Conservation (phyloP, 2,113 vertebrate species). For the Pica pica region DNA sequence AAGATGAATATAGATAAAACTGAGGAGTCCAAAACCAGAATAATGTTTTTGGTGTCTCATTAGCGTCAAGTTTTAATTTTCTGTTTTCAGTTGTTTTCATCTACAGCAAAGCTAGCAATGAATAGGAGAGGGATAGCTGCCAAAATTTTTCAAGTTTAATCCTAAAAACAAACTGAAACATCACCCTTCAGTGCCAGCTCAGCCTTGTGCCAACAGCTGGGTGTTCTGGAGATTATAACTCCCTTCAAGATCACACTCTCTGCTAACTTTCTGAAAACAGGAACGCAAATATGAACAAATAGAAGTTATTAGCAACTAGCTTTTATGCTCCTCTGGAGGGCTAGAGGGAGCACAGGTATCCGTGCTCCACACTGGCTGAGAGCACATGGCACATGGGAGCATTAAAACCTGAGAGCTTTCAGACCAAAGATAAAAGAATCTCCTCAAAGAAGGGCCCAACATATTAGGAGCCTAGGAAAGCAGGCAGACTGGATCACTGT, state of each 20-base stretch:
- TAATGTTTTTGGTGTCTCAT: not conserved
- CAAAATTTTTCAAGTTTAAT: constrained; percentile 26
- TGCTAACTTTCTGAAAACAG: not conserved
- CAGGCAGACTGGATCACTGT: not conserved
- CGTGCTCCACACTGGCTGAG: not conserved
- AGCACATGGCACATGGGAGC: not conserved
- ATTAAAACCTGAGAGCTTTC: not conserved
- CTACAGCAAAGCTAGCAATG: not conserved
- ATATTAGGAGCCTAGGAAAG: not conserved
- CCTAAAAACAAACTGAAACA: not conserved
- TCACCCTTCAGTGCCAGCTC: not conserved
- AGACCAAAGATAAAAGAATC: not conserved
- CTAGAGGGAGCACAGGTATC: not conserved
- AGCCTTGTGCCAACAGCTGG: not conserved
- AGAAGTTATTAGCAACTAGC: not conserved
- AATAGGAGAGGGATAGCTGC: not conserved
- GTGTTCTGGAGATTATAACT: constrained; percentile 7
- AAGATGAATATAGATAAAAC: not conserved
- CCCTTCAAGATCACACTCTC: not conserved
- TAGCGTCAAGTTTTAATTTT: not conserved
- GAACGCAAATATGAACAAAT: not conserved
- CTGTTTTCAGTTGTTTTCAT: not conserved
- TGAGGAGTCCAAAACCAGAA: not conserved
- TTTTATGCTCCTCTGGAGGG: not conserved
- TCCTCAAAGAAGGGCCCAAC: not conserved